Evolutionary conservation across 2,888 invertebrate species (phyloP), one percentile per base, ranked within the genome.

Genomic region (Platycheirus albimanus): DNA sequence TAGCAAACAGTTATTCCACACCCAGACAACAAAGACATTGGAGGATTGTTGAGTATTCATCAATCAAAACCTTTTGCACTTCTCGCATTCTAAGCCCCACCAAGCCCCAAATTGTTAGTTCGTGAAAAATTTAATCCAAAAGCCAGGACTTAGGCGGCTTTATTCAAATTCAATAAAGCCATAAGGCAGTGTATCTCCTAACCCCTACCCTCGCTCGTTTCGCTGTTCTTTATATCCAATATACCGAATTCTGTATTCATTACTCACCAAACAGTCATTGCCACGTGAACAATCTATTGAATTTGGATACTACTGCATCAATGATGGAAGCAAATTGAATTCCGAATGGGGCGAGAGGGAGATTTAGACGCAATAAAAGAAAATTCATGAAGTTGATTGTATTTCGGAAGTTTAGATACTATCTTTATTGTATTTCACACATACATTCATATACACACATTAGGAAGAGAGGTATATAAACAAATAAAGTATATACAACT

Each of bases 361-460:
- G 20, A 17, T 6, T 33, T 11, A 4, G 36, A n/a, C 8, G 20
- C 8, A 36, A 20, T 54, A 36, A 36, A 54, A 54, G 6, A 3
- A 52, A 52, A 52, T 52, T 30, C 51, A 30, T 36, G 36, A 33
- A 54, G 17, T 58, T 78, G 77, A 64, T 71, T 71, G 30, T 36
- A 58, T 66, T 71, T 30, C 24, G 17, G 63, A 10, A 52, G 33
- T 67, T 51, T 61, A 52, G 45, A 47, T 69, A 8, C 52, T 49
- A 56, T 56, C n/a, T n/a, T 45, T 54, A 56, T 70, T 69, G 15
- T 30, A 13, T 13, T 51, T 67, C 2, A 4, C 28, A 75, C 56
- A 56, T 54, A 70, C n/a, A 49, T 8, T 63, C 8, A 20, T 3
- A 13, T 8, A 49, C 15, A 6, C 20, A 47, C 3, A 20, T 41